A percentile compares a stretch with the other conserved stretches of the same genome.
Evolutionary conservation across 1,140 invertebrate species (phyloP).

Genomic region (Listronotus oregonensis): DNA sequence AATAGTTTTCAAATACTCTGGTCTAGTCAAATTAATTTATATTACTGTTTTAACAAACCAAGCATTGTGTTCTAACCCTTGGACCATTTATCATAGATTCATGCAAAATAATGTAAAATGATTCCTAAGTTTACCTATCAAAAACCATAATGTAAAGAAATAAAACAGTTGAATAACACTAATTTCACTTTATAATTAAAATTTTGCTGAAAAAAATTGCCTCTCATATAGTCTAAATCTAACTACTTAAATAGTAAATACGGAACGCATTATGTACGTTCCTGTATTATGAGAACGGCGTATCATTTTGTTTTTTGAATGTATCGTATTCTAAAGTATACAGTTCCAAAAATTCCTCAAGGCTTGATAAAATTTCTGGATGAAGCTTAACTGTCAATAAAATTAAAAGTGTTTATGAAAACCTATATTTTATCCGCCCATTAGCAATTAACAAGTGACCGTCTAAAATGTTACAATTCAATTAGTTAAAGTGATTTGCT

Average conservation of each 20-base stretch:
- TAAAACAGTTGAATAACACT: no score
- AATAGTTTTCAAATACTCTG: no score
- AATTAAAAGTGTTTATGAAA: background rate
- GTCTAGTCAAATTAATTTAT: no score
- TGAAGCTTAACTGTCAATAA: conserved; percentile 10
- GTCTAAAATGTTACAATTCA: no score
- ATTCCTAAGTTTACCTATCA: no score
- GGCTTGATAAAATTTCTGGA: background rate
- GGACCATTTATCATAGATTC: background rate
- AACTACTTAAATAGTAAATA: background rate
- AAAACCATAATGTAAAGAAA: no score
- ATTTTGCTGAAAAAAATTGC: conserved; percentile 8
- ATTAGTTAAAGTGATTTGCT: no score
- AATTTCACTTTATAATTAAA: background rate
- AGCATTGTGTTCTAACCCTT: conserved; percentile 20
- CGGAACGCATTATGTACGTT: no score
- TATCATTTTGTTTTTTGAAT: background rate
- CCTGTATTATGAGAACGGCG: no score
- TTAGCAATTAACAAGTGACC: no score
- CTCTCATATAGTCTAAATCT: conserved; percentile 4
- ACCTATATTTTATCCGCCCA: no score
- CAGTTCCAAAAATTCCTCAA: conserved; percentile 4
- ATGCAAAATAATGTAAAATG: conserved; percentile 10
- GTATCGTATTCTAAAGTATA: conserved; percentile 10
- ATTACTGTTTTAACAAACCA: background rate